Percentiles rank a stretch among this genome's conserved stretches.
These are phyloP conservation scores for Agrilus mali DNA, from an alignment of 2,888 invertebrate species.

Conservation along the genomic window DNA sequence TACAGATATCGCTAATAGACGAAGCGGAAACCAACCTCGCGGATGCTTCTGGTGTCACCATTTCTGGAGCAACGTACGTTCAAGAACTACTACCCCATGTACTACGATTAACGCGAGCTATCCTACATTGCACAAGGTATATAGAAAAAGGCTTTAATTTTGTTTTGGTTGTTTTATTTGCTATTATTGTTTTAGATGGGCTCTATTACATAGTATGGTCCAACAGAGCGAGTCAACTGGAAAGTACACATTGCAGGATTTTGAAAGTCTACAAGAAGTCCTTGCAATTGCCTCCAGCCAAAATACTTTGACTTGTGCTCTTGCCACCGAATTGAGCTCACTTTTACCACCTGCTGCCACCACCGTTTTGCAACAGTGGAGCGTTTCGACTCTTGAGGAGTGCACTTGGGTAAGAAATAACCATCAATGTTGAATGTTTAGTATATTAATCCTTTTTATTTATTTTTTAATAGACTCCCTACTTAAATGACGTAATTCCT, in stretches of 20 bases:
- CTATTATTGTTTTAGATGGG: conserved; percentile 18
- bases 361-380: conserved; percentile 50
- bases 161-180: conserved; percentile 1
- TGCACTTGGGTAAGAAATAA: conserved; percentile 41
- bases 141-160: conserved; percentile 3
- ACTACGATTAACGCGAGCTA: conserved; percentile 49
- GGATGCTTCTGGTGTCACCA: conserved; percentile 25
- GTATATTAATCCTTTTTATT: not conserved
- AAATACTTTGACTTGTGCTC: conserved; percentile 26
- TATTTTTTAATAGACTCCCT: conserved; percentile 44
- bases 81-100: conserved; percentile 55
- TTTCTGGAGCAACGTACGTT: conserved; percentile 31
- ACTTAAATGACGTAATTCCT: conserved; percentile 66
- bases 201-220: conserved; percentile 27
- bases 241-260: conserved; percentile 36
- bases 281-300: conserved; percentile 34
- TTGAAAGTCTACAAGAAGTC: conserved; percentile 32
- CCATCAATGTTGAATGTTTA: not conserved
- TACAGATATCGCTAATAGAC: conserved; percentile 50
- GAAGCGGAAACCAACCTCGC: conserved; percentile 31
- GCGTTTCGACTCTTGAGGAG: conserved; percentile 40
- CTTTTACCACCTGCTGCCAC: conserved; percentile 42
- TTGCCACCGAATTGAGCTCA: conserved; percentile 39
- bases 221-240: conserved; percentile 30
- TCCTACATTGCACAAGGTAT: conserved; percentile 49